Base-by-base conservation (phyloP, 2,888 invertebrate species). In the Erannis defoliaria region DNA sequence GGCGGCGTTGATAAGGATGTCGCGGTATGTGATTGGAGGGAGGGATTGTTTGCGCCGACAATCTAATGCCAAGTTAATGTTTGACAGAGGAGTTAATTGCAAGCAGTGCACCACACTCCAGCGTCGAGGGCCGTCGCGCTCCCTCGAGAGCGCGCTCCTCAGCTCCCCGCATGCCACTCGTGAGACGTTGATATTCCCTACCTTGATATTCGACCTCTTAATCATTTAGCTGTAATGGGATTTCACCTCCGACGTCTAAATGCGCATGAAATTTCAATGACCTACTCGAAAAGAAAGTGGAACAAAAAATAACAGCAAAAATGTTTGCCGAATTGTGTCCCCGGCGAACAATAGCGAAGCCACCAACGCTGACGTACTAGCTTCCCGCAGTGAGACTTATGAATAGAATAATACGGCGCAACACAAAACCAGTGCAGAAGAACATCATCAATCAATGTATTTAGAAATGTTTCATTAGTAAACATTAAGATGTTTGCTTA, bases 401-500 rank as follows among this genome's bases (percentile, higher is more conserved):
- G 86, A 89, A 91, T 90, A 90, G 90, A 84, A 90, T 88, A 90
- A 90, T 88, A 75, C 79, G 74, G 81, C 74, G 74, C 81, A 78
- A 85, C 88, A 90, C 88, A 88, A 89, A 89, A 88, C 88, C 84
- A 82, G 83, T 82, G 87, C 87, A 78, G 78, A 77, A 71, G 77
- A 81, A 75, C 77, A 78, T 84, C 90, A 93, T 92, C 92, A 89
- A 92, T 92, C 92, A 92, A 87, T 89, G 89, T 89, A 88, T 82
- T 82, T 86, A 84, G 88, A 89, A 88, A 90, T 88, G 89, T 91
- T 92, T 90, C 91, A 93, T 93, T 92, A 92, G 92, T 90, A 89
- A 91, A 92, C 90, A 93, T 93, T 93, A 91, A 93, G 92, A 93
- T 93, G 92, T 92, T 92, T 92, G 89, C 91, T 90, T 92, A 90